Evolutionary conservation across 2,797 vertebrate species (phyloP).

Genomic region (Eremophila alpestris): DNA sequence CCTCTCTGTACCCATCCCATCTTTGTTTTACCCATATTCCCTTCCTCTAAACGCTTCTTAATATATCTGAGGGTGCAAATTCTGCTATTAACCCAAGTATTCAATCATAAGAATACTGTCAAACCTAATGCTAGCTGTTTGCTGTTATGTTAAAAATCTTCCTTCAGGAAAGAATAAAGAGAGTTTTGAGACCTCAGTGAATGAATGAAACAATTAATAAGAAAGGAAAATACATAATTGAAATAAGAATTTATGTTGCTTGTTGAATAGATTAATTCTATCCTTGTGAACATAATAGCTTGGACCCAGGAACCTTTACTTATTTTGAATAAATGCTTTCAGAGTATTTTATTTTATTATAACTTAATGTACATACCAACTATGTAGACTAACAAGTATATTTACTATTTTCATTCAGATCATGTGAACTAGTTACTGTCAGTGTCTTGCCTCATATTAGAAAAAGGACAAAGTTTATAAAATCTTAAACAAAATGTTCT

Average conservation of each 20-base stretch:
- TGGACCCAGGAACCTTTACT: neutral
- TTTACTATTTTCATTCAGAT: neutral
- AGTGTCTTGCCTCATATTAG: neutral
- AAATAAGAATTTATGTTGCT: neutral
- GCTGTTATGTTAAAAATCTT: neutral
- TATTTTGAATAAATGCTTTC: neutral
- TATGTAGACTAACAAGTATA: neutral
- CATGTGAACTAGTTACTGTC: neutral
- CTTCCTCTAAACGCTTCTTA: neutral
- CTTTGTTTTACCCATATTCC: fast-evolving
- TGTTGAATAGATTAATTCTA: neutral
- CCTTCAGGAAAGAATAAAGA: neutral
- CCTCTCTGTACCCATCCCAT: fast-evolving
- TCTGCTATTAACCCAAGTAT: neutral
- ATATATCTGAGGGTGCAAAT: neutral
- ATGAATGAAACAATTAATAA: neutral
- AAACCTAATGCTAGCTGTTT: neutral
- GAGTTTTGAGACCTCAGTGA: neutral
- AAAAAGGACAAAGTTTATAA: neutral
- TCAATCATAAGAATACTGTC: neutral
- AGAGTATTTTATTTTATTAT: neutral
- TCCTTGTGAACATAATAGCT: neutral
- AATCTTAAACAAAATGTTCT: neutral
- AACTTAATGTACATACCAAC: neutral
- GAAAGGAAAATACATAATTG: neutral